Evolutionary conservation across 2,797 vertebrate genomes (phyloP), one percentile per base, ranked within the genome.

Genomic region (Phoxinus dragarum): DNA sequence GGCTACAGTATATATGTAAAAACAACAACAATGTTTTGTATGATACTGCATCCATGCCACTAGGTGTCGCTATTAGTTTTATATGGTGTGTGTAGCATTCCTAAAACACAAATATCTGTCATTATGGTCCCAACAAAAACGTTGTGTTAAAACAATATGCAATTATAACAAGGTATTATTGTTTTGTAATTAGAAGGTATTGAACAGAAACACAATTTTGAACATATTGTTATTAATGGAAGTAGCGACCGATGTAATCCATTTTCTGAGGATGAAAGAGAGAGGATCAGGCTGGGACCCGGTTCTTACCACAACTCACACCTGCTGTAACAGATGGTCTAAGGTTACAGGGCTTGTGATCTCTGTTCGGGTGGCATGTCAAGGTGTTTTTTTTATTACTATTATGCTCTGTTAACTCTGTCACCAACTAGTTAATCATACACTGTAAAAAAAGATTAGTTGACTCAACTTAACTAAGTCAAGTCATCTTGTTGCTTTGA

Each of bases 251-350:
- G 54, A 73, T 34, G 11, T 73, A 80, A 68, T 17, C 9, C 8
- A 36, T 27, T 74, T 80, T 83, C 36, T 21, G 64, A 72, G 34
- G 74, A 69, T 86, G 56, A 82, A 38, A 54, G 27, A 56, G 40
- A 71, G 19, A 78, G 36, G 47, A 71, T 83, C 69, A 80, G 27
- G 14, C 31, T 42, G 27, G 8, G 38, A 49, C 40, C 21, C 31
- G 56, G 23, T 42, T 82, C 59, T 78, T 49, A 44, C 10, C 19
- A 52, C 34, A n/a, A 3, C 77, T 34, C 59, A 66, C 19, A 44
- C n/a, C 73, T 81, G 67, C 21, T 69, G 34, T 31, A 75, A 67
- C 80, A 89, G 83, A 83, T 87, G 80, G 82, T 56, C 12, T 47
- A 27, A 31, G 42, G 42, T 83, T 68, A 81, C 19, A 38, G 5